These are phyloP conservation scores for Syngnathus typhle DNA, from an alignment of 2,113 vertebrate species.

Conservation along the genomic window DNA sequence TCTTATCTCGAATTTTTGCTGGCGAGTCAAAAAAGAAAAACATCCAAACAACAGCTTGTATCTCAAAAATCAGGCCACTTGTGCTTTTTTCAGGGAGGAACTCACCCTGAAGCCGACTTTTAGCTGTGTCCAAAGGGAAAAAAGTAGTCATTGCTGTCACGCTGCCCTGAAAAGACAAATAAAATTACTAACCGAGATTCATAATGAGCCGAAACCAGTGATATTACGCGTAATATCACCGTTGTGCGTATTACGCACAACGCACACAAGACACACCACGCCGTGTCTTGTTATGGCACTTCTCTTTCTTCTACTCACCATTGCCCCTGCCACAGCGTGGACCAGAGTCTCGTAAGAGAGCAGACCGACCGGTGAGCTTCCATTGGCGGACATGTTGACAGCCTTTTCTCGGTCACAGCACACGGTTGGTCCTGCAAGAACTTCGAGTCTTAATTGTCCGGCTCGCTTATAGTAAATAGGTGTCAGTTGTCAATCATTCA, in stretches of 20 bases:
- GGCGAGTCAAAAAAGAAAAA: no score
- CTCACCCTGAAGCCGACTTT: constrained; percentile 76
- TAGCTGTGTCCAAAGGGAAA: constrained; percentile 78
- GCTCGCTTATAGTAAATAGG: neutral
- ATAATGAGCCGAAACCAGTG: no score
- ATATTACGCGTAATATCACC: no score
- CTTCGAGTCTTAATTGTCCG: neutral
- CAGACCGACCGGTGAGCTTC: constrained; percentile 43
- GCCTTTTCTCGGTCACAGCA: constrained; percentile 6
- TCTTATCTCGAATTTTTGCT: no score
- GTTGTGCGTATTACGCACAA: no score
- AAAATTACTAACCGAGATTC: neutral
- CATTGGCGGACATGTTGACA: constrained; percentile 58
- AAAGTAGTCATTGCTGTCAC: constrained; percentile 74
- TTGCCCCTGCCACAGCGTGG: constrained; percentile 72
- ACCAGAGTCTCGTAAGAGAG: constrained; percentile 76
- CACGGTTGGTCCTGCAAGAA: neutral
- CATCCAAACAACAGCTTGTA: no score
- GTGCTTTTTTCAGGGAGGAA: neutral
- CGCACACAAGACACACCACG: no score
- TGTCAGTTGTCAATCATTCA: neutral
- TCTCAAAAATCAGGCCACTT: no score
- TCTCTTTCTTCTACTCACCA: constrained; percentile 53
- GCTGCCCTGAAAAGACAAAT: constrained; percentile 63
- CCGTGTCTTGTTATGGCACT: neutral